Evolutionary conservation across 30 jellyfish, hydroid and myxozoan genomes (phyloP).

Genomic region (Nemopilema nomurai): DNA sequence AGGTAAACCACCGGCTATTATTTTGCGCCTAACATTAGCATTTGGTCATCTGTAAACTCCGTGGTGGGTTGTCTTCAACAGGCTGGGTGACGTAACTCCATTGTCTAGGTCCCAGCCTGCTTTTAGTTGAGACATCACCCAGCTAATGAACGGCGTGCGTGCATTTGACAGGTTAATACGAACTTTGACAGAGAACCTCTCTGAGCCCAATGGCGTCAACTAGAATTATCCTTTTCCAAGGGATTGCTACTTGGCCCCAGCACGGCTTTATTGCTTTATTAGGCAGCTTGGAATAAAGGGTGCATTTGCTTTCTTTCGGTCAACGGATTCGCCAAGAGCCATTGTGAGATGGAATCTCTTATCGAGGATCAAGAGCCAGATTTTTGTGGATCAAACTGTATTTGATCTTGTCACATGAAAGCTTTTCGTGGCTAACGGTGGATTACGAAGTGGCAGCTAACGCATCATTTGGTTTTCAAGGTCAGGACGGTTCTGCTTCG

Average conservation of each 20-base stretch:
- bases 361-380: constrained; percentile 44
- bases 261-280: constrained; percentile 28
- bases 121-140: not conserved
- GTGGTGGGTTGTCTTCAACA: no score
- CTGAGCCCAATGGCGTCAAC: constrained; percentile 47
- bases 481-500: constrained; percentile 9
- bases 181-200: not conserved
- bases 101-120: no score
- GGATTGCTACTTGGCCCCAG: constrained; percentile 41
- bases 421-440: constrained; percentile 30
- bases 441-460: constrained; percentile 23
- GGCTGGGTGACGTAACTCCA: no score
- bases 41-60: no score
- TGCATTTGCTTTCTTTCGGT: constrained; percentile 30
- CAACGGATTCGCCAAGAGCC: constrained; percentile 20
- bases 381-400: constrained; percentile 32
- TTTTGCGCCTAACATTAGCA: no score
- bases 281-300: constrained; percentile 12
- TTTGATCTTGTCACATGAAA: constrained; percentile 31
- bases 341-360: constrained; percentile 36
- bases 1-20: no score
- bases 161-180: constrained; percentile 5
- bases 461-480: constrained; percentile 10
- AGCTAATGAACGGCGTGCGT: not conserved
- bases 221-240: constrained; percentile 11